Conservation (phyloP, 2,797 vertebrate species). For the Masticophis lateralis region DNA sequence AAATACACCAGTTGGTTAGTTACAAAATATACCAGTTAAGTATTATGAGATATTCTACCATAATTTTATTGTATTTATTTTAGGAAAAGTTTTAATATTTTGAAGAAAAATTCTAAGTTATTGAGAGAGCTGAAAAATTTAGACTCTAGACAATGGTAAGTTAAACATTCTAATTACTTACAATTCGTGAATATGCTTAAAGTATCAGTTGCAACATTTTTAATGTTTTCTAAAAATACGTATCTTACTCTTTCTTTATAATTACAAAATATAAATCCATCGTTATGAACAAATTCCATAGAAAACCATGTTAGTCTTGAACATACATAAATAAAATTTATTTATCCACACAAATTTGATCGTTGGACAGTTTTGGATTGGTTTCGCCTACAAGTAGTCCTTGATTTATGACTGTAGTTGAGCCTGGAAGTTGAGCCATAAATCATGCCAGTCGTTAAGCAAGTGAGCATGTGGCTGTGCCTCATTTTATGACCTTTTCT, state of each 20-base stretch:
- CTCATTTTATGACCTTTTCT: not conserved
- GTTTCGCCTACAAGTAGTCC: not conserved
- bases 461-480: not conserved
- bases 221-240: not conserved
- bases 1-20: not conserved
- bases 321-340: not conserved
- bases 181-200: not conserved
- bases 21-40: not conserved
- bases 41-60: constrained; percentile 17
- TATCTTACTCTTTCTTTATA: not conserved
- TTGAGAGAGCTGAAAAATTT: constrained; percentile 96
- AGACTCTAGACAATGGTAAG: constrained; percentile 97
- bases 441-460: not conserved
- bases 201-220: not conserved
- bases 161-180: not conserved
- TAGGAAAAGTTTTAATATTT: constrained; percentile 95
- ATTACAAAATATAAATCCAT: not conserved
- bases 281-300: not conserved
- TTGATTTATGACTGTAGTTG: not conserved
- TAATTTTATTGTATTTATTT: constrained; percentile 41
- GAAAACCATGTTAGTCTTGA: not conserved
- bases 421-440: not conserved
- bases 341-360: not conserved
- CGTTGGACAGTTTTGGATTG: not conserved
- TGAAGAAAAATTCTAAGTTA: constrained; percentile 98